Percentiles rank a stretch among this genome's conserved stretches.
Conservation (phyloP, 1,140 invertebrate species). For the Vanessa atalanta region DNA sequence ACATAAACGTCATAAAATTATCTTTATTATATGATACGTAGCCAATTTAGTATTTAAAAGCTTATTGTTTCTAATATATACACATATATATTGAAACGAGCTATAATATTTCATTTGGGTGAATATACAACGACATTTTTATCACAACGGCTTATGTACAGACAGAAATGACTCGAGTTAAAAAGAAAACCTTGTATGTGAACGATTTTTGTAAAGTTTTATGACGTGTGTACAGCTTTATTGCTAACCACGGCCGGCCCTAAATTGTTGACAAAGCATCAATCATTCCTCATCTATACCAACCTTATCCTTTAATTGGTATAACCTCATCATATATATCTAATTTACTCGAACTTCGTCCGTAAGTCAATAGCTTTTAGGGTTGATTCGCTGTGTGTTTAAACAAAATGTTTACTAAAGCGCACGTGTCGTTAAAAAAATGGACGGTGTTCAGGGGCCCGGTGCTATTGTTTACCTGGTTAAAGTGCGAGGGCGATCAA, state of each 20-base stretch:
- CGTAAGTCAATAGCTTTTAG: not conserved
- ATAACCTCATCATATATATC: not conserved
- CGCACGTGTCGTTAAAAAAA: conserved; percentile 36
- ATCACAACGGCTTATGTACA: no score
- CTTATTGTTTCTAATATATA: no score
- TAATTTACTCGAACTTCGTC: not conserved
- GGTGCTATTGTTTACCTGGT: conserved; percentile 43
- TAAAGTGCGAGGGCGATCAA: conserved; percentile 35
- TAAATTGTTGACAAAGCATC: conserved; percentile 54
- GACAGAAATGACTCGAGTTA: no score
- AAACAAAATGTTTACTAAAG: conserved; percentile 14
- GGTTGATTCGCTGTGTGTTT: not conserved
- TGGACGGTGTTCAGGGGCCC: conserved; percentile 35
- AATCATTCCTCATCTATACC: conserved; percentile 43
- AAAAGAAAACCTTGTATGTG: no score
- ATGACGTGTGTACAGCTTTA: not conserved
- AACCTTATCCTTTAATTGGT: conserved; percentile 31
- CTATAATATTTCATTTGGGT: no score
- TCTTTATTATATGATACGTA: no score
- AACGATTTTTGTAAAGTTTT: no score
- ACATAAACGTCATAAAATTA: no score
- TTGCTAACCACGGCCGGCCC: not conserved
- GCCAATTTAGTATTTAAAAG: no score
- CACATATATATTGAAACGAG: no score
- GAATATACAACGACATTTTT: no score